A percentile compares a stretch with the other conserved stretches of the same genome.
Evolutionary conservation across 2,113 vertebrate genomes (phyloP).

Genomic region (Ranitomeya variabilis): DNA sequence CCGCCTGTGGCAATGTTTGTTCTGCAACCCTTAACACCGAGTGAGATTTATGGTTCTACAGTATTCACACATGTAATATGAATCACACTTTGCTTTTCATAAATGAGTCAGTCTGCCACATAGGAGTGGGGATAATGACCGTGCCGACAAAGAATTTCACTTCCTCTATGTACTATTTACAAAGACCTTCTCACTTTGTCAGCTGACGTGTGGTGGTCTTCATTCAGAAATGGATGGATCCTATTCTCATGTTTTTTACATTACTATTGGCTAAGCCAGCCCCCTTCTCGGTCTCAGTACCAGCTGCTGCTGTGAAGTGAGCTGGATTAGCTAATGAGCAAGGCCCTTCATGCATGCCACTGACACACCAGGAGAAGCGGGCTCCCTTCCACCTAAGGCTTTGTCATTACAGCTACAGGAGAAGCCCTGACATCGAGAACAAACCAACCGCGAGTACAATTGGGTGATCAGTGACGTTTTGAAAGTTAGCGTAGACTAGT

Average conservation of each 20-base stretch:
- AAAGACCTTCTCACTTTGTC: neutral
- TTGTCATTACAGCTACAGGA: too few relatives aligned
- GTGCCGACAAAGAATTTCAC: neutral
- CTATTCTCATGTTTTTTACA: neutral
- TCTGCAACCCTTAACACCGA: constrained; percentile 38
- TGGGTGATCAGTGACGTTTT: too few relatives aligned
- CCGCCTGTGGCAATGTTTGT: constrained; percentile 57
- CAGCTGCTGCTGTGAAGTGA: too few relatives aligned
- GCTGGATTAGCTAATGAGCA: too few relatives aligned
- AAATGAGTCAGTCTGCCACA: neutral
- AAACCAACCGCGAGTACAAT: too few relatives aligned
- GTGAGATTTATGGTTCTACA: constrained; percentile 48
- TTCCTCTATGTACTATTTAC: neutral
- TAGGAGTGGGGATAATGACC: neutral
- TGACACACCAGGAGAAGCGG: too few relatives aligned
- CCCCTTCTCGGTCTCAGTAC: too few relatives aligned
- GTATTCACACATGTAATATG: constrained; percentile 12
- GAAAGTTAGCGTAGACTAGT: too few relatives aligned
- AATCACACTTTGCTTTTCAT: constrained; percentile 23
- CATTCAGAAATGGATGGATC: neutral
- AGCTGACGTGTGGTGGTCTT: neutral
- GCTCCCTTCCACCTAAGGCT: too few relatives aligned
- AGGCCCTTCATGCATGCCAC: too few relatives aligned
- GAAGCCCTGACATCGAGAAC: too few relatives aligned
- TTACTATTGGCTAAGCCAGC: neutral